Evolutionary conservation across 1,140 invertebrate genomes (phyloP), one percentile per base, ranked within the genome.

Genomic region (Sarcophaga peregrina): DNA sequence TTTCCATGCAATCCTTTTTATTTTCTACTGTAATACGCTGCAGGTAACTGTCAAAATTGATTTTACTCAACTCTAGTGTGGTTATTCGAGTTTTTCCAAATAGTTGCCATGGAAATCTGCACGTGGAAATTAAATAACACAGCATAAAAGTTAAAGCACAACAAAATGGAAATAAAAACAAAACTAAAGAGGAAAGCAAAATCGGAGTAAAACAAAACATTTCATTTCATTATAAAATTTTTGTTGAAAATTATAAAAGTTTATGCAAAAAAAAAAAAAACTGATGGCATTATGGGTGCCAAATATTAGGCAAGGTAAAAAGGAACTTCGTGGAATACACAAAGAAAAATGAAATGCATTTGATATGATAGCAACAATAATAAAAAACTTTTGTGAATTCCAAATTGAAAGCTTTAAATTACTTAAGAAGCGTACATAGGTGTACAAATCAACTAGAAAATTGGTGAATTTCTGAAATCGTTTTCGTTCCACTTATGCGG

Each of bases 1-100:
- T 45, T 47, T 78, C 46, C 20, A 45, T 50, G 75, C n/a, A 17
- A 17, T 78, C 45, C 25, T 78, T 78, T 17, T 78, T 47, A 47
- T 25, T 74, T 78, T 78, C 46, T 78, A 45, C 45, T 50, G 75
- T 85, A 84, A 37, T 37, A 84, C 85, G 84, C 85, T 89, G 87
- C 88, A 89, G 88, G 88, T 88, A 89, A 88, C 86, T 86, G 88
- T 89, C 88, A 89, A 82, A 89, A 89, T 89, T 89, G 88, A 89
- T 89, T 88, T 87, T 86, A 87, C 86, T 89, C 87, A 86, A 85
- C 88, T 78, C 47, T 78, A 50, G 75, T 68, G 62, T 68, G 62
- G 62, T 68, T 68, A 68, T 68, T 68, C 17, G 62, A 68, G 62
- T 68, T 68, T 68, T n/a, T 8, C 17, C 17, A 68, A 68, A 68